Conservation (phyloP, 2,797 vertebrate species). For the Leptodactylus fallax region DNA sequence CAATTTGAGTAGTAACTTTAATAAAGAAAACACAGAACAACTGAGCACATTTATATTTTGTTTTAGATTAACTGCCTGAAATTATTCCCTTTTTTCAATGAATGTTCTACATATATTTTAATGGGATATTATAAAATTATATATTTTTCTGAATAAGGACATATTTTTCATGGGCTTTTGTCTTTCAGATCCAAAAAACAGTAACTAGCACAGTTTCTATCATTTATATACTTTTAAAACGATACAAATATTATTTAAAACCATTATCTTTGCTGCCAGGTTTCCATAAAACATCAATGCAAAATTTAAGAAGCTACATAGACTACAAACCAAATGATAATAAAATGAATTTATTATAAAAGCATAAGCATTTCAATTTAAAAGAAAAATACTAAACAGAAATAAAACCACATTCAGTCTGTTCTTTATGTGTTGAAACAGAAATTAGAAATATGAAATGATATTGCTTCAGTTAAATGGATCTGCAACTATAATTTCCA, state of each 20-base stretch:
- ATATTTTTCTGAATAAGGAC: slow-evolving; percentile 6
- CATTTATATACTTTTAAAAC: slow-evolving; percentile 36
- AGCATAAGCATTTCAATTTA: slow-evolving; percentile 52
- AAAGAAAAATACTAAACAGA: slow-evolving; percentile 52
- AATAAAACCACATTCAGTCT: slow-evolving; percentile 53
- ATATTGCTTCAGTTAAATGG: slow-evolving; percentile 57
- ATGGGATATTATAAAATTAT: slow-evolving; percentile 22
- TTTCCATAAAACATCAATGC: slow-evolving; percentile 46
- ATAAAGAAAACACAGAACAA: neutral
- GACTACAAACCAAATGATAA: slow-evolving; percentile 42
- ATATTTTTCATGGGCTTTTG: slow-evolving; percentile 14
- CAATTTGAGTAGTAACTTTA: neutral
- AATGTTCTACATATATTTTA: slow-evolving; percentile 36
- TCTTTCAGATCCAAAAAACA: slow-evolving; percentile 10
- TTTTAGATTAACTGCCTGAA: slow-evolving; percentile 15
- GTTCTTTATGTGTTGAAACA: slow-evolving; percentile 54
- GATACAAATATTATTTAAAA: slow-evolving; percentile 51
- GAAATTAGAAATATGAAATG: slow-evolving; percentile 61
- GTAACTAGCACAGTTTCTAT: neutral
- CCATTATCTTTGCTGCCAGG: slow-evolving; percentile 54
- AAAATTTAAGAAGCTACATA: slow-evolving; percentile 45
- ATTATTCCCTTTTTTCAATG: slow-evolving; percentile 13
- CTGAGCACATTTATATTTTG: neutral
- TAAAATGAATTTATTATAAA: slow-evolving; percentile 51
- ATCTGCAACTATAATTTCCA: slow-evolving; percentile 60